A percentile compares a stretch with the other conserved stretches of the same genome.
phyloP scores from a whole-genome alignment of 1,140 invertebrate genomes.

The Glossosoma conforme region DNA sequence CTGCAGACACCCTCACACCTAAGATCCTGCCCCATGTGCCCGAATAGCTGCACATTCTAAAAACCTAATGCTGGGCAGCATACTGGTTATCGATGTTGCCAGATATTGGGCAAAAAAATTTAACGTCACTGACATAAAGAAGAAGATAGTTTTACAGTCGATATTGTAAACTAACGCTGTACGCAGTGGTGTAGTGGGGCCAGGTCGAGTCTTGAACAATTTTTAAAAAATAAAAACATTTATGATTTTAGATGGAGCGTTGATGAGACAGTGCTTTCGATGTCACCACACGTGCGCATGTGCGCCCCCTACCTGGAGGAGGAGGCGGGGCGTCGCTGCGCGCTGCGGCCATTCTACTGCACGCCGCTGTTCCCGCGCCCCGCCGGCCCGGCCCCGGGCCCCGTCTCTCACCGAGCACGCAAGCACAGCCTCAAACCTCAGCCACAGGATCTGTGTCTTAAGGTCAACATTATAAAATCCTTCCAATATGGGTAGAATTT shows the following conservation, averaged over 20 bases:
- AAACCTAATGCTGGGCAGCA: no score
- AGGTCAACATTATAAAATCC: constrained; percentile 1
- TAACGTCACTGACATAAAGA: no score
- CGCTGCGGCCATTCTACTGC: constrained; percentile 72
- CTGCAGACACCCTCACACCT: no score
- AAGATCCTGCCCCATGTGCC: no score
- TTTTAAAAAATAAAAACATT: background rate
- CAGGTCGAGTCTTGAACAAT: background rate
- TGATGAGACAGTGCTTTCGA: constrained; percentile 58
- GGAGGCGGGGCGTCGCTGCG: constrained; percentile 71
- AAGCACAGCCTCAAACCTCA: background rate
- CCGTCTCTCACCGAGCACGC: constrained; percentile 3
- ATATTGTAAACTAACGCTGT: no score
- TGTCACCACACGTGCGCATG: constrained; percentile 83
- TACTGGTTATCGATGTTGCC: no score
- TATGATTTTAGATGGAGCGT: constrained; percentile 39
- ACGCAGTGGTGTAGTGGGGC: no score
- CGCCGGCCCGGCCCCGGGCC: background rate
- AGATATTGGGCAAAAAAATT: no score
- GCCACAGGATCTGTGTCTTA: constrained; percentile 1
- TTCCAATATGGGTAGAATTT: no score
- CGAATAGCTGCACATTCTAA: no score
- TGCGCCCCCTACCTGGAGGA: constrained; percentile 86
- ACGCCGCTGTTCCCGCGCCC: constrained; percentile 61
- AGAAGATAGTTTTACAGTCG: no score